Base-by-base conservation (phyloP, 2,113 vertebrate genomes). In the Entelurus aequoreus region DNA sequence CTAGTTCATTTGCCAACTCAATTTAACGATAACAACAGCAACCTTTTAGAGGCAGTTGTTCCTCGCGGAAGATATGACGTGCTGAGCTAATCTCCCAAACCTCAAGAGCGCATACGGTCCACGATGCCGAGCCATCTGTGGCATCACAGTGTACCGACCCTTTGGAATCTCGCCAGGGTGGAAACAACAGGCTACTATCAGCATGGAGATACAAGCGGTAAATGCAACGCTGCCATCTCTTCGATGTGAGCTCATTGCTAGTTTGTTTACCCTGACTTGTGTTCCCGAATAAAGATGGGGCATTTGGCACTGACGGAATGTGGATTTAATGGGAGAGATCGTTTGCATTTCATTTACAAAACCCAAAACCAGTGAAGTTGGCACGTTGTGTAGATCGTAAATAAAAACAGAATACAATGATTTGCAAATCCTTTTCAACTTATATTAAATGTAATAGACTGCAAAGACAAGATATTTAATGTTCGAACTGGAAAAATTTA, bases 81-180 rank as follows among this genome's bases (percentile, higher is more conserved):
- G 48, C 28, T 8, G 6, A 37, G 49, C 50, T 71, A 74, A 72
- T 76, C 71, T 65, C 40, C 6, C 5, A 6, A 60, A 56, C 46
- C 48, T 60, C 28, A 14, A 62, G 63, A 66, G 69, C 69, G 54
- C 61, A 28, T 61, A 13, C 62, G 58, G 16, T 61, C 47, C 61
- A 10, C 60, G 6, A 3, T 57, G 50, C 59, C 76, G 48, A 58
- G 65, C 65, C 52, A 56, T 72, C 50, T 75, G 60, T 14, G 42
- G 19, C 44, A 52, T 54, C 61, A 4, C 69, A 47, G 47, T 58
- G 72, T 73, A 58, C 11, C 64, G 69, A 72, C 58, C 70, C 51
- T 12, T 48, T 83, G 78, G 76, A 78, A 28, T 0, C 12, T 4
- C 49, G 76, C 75, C 70, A 44, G 53, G 76, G 72, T 74, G 72